Evolutionary conservation across 2,888 invertebrate species (phyloP).

Genomic region (Torymus texanus): DNA sequence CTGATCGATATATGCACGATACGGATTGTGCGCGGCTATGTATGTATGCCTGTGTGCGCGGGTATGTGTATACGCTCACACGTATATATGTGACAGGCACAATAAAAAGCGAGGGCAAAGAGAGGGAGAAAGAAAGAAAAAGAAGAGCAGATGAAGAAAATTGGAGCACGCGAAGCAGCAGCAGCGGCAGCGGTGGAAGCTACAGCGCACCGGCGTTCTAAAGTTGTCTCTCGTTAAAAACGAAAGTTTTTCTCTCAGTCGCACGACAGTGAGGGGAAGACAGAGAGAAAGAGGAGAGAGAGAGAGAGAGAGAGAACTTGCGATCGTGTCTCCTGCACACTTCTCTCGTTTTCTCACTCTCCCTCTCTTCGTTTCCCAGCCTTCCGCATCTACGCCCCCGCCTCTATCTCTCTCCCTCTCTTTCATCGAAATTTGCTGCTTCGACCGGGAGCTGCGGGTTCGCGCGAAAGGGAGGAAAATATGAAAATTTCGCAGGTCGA

Average conservation of each 20-base stretch:
- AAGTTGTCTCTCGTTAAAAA: slow-evolving; percentile 6
- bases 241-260: neutral
- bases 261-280: neutral
- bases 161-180: slow-evolving; percentile 13
- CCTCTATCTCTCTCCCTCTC: slow-evolving; percentile 10
- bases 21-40: neutral
- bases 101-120: neutral
- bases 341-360: neutral
- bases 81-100: neutral
- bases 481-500: slow-evolving; percentile 27
- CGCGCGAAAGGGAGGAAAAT: neutral
- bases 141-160: slow-evolving; percentile 13
- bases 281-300: neutral
- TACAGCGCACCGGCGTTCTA: too few relatives aligned
- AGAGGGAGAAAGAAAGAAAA: slow-evolving; percentile 1
- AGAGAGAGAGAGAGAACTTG: neutral
- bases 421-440: slow-evolving; percentile 33
- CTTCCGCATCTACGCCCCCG: slow-evolving; percentile 24
- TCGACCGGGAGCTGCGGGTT: too few relatives aligned
- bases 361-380: neutral
- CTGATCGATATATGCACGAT: slow-evolving; percentile 51
- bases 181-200: too few relatives aligned
- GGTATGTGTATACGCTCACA: neutral
- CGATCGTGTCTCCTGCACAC: neutral
- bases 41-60: too few relatives aligned